Evolutionary conservation across 2,797 vertebrate genomes (phyloP).

Genomic region (Clarias fuscus): DNA sequence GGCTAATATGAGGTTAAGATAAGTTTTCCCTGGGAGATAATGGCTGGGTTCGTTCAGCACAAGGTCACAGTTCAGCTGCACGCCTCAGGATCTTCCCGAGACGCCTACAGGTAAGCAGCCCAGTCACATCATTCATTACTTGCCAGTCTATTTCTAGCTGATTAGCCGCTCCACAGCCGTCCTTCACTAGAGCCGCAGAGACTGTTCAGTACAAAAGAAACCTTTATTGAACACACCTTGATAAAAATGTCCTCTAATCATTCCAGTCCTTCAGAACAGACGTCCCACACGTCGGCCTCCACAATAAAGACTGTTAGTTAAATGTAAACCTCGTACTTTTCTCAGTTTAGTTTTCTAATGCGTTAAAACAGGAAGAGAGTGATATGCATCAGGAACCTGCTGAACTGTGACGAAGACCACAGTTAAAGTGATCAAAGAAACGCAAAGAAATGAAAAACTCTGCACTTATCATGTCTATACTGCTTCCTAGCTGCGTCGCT

Average conservation of each 20-base stretch:
- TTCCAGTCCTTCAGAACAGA: slow-evolving; percentile 51
- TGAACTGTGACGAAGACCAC: no score
- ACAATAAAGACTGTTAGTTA: not conserved
- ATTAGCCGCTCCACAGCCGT: slow-evolving; percentile 54
- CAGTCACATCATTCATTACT: slow-evolving; percentile 38
- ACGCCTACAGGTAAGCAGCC: slow-evolving; percentile 47
- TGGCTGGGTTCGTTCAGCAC: slow-evolving; percentile 48
- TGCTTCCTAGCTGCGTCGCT: no score
- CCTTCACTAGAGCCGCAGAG: slow-evolving; percentile 50
- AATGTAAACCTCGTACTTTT: not conserved
- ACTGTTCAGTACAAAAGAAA: slow-evolving; percentile 55
- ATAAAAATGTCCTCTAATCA: slow-evolving; percentile 46
- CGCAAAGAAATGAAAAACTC: no score
- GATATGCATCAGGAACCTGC: not conserved
- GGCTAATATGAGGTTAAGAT: not conserved
- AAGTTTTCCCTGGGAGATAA: slow-evolving; percentile 47
- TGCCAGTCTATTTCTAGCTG: slow-evolving; percentile 45
- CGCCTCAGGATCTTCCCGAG: slow-evolving; percentile 45
- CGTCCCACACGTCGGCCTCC: slow-evolving; percentile 39
- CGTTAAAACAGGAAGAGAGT: not conserved
- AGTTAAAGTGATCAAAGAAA: no score
- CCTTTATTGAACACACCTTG: slow-evolving; percentile 51
- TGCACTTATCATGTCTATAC: no score
- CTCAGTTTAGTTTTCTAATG: not conserved
- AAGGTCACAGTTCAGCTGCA: slow-evolving; percentile 52